These are phyloP conservation scores for Oplegnathus fasciatus DNA, from an alignment of 2,113 vertebrate species.

Conservation along the genomic window DNA sequence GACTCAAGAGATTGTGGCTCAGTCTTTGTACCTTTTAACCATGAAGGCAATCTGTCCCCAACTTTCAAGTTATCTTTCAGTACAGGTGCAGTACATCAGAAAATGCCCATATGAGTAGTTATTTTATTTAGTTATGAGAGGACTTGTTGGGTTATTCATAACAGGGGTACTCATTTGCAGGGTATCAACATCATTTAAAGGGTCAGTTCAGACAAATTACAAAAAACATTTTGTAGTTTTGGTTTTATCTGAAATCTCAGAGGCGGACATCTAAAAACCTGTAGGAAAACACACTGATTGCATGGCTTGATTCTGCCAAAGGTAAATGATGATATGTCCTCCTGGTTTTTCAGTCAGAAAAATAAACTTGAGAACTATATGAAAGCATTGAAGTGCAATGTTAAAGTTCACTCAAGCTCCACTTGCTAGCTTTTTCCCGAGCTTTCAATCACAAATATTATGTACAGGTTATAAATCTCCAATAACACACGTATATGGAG, in stretches of 20 bases:
- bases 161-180: not conserved
- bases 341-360: not conserved
- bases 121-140: not conserved
- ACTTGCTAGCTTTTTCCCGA: not conserved
- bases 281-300: too few species aligned
- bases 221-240: not conserved
- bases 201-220: not conserved
- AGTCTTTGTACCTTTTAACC: not conserved
- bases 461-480: not conserved
- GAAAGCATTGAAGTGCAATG: not conserved
- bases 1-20: not conserved
- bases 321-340: too few species aligned
- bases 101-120: not conserved
- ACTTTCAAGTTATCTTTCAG: not conserved
- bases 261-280: not conserved
- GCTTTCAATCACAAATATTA: not conserved
- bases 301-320: not conserved
- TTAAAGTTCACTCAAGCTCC: not conserved
- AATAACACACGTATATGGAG: not conserved
- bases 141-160: not conserved
- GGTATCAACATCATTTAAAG: not conserved
- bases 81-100: too few species aligned
- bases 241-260: not conserved
- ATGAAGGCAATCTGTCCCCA: not conserved
- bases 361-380: not conserved